Evolutionary conservation across 2,797 vertebrate species (phyloP).

Genomic region (Thunnus albacares): DNA sequence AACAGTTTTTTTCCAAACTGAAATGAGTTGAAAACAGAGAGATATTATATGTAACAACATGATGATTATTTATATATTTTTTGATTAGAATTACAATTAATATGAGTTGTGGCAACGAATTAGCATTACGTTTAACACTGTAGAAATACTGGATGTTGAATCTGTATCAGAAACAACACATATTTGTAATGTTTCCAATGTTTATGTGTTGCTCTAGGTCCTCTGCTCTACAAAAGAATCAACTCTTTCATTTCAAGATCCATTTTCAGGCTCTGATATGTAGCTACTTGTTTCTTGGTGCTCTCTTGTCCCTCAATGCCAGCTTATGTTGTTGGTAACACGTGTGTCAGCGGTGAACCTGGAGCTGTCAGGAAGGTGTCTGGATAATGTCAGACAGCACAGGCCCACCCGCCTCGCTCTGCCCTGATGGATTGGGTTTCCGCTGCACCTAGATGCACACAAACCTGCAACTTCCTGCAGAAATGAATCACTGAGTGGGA

Average conservation of each 20-base stretch:
- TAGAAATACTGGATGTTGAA: neutral
- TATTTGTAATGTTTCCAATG: neutral
- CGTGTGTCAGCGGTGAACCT: constrained; percentile 60
- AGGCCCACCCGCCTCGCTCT: constrained; percentile 81
- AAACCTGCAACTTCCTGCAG: constrained; percentile 76
- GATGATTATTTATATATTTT: neutral
- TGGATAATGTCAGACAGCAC: constrained; percentile 73
- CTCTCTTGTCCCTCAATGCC: constrained; percentile 27
- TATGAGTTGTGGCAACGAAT: neutral
- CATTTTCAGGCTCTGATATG: constrained; percentile 19
- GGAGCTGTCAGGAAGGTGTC: constrained; percentile 71
- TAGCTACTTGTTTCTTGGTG: constrained; percentile 28
- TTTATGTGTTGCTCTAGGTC: neutral
- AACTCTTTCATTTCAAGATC: constrained; percentile 22
- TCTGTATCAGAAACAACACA: neutral
- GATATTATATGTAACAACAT: neutral
- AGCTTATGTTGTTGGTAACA: constrained; percentile 46
- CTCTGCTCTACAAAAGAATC: neutral
- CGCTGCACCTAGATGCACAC: constrained; percentile 71
- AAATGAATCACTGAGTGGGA: constrained; percentile 69
- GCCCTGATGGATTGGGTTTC: constrained; percentile 82
- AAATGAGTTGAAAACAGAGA: neutral
- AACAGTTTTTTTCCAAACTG: neutral
- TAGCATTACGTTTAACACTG: neutral
- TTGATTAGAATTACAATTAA: neutral